Base-by-base conservation (phyloP, 2,797 vertebrate genomes). In the Streptopelia turtur region DNA sequence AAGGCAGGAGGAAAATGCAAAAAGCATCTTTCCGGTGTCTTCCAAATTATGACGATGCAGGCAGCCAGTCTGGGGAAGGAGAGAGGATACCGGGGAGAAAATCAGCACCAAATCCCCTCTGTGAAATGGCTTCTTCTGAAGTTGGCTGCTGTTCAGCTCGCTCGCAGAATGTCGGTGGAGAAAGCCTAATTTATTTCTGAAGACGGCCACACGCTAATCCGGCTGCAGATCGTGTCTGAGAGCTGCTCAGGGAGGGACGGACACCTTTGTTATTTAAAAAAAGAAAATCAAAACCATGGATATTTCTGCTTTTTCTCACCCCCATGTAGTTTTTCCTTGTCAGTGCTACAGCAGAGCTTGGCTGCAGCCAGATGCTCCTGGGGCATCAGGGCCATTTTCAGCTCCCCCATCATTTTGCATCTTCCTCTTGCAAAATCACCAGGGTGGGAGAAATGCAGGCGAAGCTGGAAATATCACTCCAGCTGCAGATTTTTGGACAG, bases 61-160 rank as follows among this genome's bases (percentile, higher is more conserved):
- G 35, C 7, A 16, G 22, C 72, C 25, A 18, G 43, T 39, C 52
- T 0, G 6, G 63, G 27, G 22, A 55, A 31, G 30, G 59, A 85
- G 63, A 33, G 43, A 22, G 41, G 76, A 70, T 87, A 70, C 39
- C 33, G 56, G 64, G 74, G 56, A 66, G 47, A 83, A 70, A 69
- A 79, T 41, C 35, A 25, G 52, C 90, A 66, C 21, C 39, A 20
- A 72, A 69, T 83, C 21, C 74, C 10, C 49, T 64, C 64, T 81
- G 47, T 80, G 92, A 95, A 97, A 83, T 94, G 92, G 76, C 82
- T 83, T 83, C 59, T 87, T 7, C 93, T 95, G 49, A 70, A 81
- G 53, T 45, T 95, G 94, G 93, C 92, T 79, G 45, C 64, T 21
- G 10, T 83, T 91, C 95, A 87, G 83, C 78, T 94, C 15, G 2